Evolutionary conservation across 2,797 vertebrate genomes (phyloP), one percentile per base, ranked within the genome.

Genomic region (Erpetoichthys calabaricus): DNA sequence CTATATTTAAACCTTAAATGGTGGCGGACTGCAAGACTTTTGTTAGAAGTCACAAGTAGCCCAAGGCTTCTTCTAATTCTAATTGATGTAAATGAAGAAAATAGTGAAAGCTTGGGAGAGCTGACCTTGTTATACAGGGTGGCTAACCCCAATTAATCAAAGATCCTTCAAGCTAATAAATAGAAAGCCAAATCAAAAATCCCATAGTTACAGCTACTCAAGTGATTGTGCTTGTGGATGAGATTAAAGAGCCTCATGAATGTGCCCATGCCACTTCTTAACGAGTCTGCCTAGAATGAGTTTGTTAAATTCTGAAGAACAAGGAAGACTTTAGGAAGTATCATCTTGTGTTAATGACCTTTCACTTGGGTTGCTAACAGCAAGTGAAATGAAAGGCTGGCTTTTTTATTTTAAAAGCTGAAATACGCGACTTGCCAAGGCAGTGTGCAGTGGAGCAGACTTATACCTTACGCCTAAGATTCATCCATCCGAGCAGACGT

Each of bases 61-160:
- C 62, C 66, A 71, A 72, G 77, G 71, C 76, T 68, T 65, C 79
- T 77, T 75, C 85, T 82, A 84, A 75, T 81, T 89, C 83, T 89
- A 92, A 91, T 87, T 88, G 84, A 91, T 92, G 87, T 89, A 91
- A 92, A 91, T 89, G 82, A 82, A 87, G 72, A 80, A 82, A 82
- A 81, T 76, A 74, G 75, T 77, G 79, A 78, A 82, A 74, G 73
- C 85, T 78, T 86, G 83, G 75, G 76, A 84, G 71, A 79, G 74
- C 72, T 90, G 91, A 91, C 90, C 89, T 89, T 89, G 81, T 86
- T 89, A 84, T 86, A 80, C 77, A 75, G 80, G 80, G 82, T 74
- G 70, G 67, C 81, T 92, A 83, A 91, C 90, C 88, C 86, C 89
- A 92, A 91, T 93, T 92, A 92, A 93, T 92, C 89, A 91, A 80